These are phyloP conservation scores for Miniopterus natalensis DNA, from an alignment of 2,113 vertebrate species.

Conservation along the genomic window DNA sequence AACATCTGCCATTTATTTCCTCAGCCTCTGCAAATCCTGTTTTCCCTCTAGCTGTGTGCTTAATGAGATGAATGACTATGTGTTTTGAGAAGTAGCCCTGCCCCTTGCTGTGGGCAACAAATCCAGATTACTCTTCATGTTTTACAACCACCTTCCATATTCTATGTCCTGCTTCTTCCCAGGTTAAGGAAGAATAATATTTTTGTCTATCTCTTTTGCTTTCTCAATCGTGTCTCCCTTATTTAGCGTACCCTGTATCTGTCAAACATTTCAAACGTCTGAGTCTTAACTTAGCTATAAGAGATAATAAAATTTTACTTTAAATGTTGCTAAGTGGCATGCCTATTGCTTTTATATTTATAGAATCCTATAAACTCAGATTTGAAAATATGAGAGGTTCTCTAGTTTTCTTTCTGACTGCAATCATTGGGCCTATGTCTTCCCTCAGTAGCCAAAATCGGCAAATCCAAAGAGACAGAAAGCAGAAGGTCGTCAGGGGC, in stretches of 20 bases:
- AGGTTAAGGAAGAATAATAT: neutral
- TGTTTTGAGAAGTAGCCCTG: conserved; percentile 19
- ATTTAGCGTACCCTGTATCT: neutral
- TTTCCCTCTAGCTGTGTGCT: neutral
- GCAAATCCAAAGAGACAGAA: neutral
- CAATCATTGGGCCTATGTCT: neutral
- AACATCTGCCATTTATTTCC: conserved; percentile 68
- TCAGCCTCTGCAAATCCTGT: neutral
- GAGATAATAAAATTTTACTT: conserved; percentile 60
- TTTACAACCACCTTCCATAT: neutral
- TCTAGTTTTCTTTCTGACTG: neutral
- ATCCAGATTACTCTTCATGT: neutral
- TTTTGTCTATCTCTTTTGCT: neutral
- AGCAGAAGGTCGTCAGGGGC: neutral
- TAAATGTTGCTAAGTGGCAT: conserved; percentile 8
- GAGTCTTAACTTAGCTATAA: conserved; percentile 52
- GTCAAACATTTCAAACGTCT: conserved; percentile 42
- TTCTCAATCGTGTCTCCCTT: neutral
- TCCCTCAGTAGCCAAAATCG: neutral
- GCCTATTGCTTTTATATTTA: neutral
- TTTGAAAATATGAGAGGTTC: neutral
- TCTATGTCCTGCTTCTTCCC: neutral
- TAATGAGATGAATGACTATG: conserved; percentile 34
- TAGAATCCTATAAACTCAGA: neutral
- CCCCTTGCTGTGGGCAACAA: neutral